A percentile compares a stretch with the other conserved stretches of the same genome.
phyloP scores from a whole-genome alignment of 2,113 vertebrate genomes.

The Phycodurus eques region DNA sequence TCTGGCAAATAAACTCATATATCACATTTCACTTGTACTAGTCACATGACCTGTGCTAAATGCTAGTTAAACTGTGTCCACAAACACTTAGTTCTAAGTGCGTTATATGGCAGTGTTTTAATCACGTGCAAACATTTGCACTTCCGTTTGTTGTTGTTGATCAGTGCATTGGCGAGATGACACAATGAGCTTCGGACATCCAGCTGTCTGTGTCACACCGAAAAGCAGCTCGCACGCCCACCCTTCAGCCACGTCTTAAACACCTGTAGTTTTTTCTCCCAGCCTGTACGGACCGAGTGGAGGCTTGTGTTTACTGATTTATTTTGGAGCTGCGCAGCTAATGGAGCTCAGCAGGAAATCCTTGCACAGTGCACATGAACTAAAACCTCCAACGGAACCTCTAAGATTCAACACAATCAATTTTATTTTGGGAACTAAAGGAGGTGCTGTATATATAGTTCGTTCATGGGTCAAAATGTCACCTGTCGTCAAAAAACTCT shows the following conservation, averaged over 20 bases:
- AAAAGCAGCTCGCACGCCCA: slow-evolving; percentile 16
- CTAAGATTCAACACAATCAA: no score
- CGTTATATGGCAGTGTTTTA: neutral
- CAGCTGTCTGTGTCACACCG: slow-evolving; percentile 57
- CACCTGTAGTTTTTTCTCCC: slow-evolving; percentile 41
- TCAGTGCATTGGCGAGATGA: neutral
- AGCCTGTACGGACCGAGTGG: neutral
- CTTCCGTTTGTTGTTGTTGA: neutral
- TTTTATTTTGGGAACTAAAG: no score
- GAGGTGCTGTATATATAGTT: no score
- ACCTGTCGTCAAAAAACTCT: no score
- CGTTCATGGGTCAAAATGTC: no score
- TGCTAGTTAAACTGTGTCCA: neutral
- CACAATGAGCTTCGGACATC: slow-evolving; percentile 9
- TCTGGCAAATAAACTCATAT: neutral
- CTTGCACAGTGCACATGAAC: neutral
- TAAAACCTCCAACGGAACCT: no score
- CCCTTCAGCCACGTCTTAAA: slow-evolving; percentile 40
- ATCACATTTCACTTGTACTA: neutral
- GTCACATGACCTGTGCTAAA: neutral
- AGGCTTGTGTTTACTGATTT: neutral
- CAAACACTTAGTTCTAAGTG: neutral
- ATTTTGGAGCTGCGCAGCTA: neutral
- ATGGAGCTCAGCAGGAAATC: neutral
- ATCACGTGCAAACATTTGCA: slow-evolving; percentile 17